Evolutionary conservation across 2,888 invertebrate species (phyloP), one percentile per base, ranked within the genome.

Genomic region (Sabatieria punctata): DNA sequence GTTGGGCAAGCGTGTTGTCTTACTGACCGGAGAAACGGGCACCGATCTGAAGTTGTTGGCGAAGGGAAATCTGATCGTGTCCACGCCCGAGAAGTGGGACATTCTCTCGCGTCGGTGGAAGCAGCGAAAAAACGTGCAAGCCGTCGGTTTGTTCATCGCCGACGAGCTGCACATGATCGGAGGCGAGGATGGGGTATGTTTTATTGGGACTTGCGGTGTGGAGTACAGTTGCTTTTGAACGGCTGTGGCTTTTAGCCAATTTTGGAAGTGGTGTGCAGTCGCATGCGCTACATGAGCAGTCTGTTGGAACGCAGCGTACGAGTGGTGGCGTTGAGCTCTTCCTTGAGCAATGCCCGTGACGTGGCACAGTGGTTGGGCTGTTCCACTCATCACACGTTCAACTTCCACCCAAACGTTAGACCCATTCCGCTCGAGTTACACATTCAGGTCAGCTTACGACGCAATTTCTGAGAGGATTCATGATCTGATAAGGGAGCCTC

Each of bases 21-120:
- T 88, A 43, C 66, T 97, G 46, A 95, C 95, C 0, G 97, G 97
- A 0, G 95, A 97, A 68, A 93, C 95, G 0, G 86, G 88, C 1
- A 89, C 89, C 0, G 97, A 99, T 70, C 76, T 95, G 58, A 97
- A 97, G 64, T 60, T 74, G n/a, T 69, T 93, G 21, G 71, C 74
- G 49, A 68, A 70, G 65, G 89, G 88, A 1, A 86, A 95, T 67
- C 78, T 97, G n/a, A 82, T 97, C 38, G 79, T 99, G 51, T 83
- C 86, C 3, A 95, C 93, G 0, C 91, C 93, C 0, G 93, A 95
- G 63, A 89, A 91, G 59, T 99, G 97, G 97, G 97, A 99, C 65
- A 86, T 97, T 2, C 72, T 97, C 2, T 97, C 97, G 0, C 75
- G 97, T 46, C 75, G 97, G 52, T 99, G 97, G 97, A 97, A 97